Conservation (phyloP, 2,113 vertebrate genomes). For the Hippocampus comes region DNA sequence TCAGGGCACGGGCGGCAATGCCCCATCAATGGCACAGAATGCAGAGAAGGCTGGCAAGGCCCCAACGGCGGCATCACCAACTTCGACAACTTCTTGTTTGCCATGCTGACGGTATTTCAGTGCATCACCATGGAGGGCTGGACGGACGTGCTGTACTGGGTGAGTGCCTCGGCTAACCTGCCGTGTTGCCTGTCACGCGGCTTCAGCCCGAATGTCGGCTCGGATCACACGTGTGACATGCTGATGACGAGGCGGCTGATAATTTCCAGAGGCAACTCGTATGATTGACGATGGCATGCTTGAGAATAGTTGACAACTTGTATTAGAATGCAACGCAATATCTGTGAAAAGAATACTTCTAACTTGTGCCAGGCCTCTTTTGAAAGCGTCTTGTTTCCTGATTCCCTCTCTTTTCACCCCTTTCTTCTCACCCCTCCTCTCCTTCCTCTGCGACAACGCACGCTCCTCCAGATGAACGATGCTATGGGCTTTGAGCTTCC, state of each 20-base stretch:
- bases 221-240: constrained; percentile 48
- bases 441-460: constrained; percentile 10
- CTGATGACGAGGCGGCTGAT: constrained; percentile 50
- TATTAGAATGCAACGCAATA: constrained; percentile 16
- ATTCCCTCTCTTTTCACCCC: constrained; percentile 22
- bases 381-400: constrained; percentile 20
- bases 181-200: constrained; percentile 23
- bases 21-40: constrained; percentile 86
- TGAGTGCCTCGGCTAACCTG: constrained; percentile 58
- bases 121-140: constrained; percentile 99
- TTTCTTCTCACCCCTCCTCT: constrained; percentile 24
- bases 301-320: constrained; percentile 28
- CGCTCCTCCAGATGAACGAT: constrained; percentile 91
- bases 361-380: constrained; percentile 23
- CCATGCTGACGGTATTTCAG: constrained; percentile 98
- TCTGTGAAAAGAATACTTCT: not conserved
- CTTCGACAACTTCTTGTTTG: constrained; percentile 98
- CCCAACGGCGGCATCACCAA: constrained; percentile 98
- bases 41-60: constrained; percentile 92
- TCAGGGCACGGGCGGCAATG: constrained; percentile 94
- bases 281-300: constrained; percentile 48
- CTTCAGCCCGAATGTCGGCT: constrained; percentile 25
- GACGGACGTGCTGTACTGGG: constrained; percentile 99
- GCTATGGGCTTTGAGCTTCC: constrained; percentile 99
- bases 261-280: constrained; percentile 36